Conservation (phyloP, 2,113 vertebrate species). For the rabbit (Oryctolagus cuniculus) region DNA sequence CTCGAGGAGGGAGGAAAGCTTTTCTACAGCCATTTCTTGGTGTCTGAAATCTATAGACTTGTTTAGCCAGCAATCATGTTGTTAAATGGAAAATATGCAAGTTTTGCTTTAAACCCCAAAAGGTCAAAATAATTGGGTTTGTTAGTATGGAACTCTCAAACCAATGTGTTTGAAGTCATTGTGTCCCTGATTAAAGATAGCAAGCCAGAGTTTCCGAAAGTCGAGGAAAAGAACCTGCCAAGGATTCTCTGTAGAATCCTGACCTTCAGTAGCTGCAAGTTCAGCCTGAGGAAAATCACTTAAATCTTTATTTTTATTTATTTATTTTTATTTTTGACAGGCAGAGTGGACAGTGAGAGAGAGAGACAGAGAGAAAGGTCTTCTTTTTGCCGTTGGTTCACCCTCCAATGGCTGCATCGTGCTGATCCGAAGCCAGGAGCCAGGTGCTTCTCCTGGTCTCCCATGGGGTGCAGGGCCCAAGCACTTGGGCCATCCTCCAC, state of each 20-base stretch:
- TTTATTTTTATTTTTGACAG: too few species aligned
- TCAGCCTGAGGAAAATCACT: not conserved
- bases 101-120: constrained; percentile 26
- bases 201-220: constrained; percentile 30
- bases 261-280: not conserved
- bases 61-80: not conserved
- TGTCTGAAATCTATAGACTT: not conserved
- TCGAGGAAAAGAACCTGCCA: not conserved
- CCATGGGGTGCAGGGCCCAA: too few species aligned
- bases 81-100: constrained; percentile 35
- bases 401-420: too few species aligned
- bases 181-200: not conserved
- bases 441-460: too few species aligned
- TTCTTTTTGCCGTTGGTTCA: too few species aligned
- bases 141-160: constrained; percentile 4
- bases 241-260: not conserved
- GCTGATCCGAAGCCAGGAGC: too few species aligned
- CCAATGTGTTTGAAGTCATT: not conserved
- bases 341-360: too few species aligned
- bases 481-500: too few species aligned
- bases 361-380: too few species aligned
- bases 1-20: not conserved
- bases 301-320: too few species aligned
- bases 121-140: constrained; percentile 46
- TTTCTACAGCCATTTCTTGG: not conserved